Conservation (phyloP, 2,888 invertebrate genomes). For the Drosophila subsilvestris region DNA sequence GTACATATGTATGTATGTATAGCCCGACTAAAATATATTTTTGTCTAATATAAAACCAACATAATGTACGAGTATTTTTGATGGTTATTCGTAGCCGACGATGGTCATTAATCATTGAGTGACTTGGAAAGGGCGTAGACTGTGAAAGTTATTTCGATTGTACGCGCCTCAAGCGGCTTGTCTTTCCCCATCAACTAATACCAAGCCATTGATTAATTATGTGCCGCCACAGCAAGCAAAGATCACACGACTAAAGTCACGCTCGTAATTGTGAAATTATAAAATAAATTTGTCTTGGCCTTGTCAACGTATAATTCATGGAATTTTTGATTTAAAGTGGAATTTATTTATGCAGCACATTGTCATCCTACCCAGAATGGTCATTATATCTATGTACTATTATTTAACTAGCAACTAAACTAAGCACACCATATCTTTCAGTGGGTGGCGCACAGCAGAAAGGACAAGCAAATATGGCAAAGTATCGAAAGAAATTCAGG, state of each 20-base stretch:
- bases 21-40: background rate
- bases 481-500: background rate
- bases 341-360: no score
- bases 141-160: background rate
- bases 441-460: background rate
- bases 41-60: background rate
- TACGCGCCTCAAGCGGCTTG: background rate
- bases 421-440: no score
- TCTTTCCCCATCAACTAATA: background rate
- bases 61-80: background rate
- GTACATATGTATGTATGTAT: no score
- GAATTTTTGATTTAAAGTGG: background rate
- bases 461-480: background rate
- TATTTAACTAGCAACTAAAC: no score
- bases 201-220: background rate
- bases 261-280: background rate
- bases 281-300: background rate
- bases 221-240: background rate
- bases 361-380: no score
- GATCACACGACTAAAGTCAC: background rate
- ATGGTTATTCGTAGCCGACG: background rate
- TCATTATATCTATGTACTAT: no score
- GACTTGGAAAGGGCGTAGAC: background rate
- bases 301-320: no score
- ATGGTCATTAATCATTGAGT: background rate